A percentile compares a stretch with the other conserved stretches of the same genome.
phyloP scores from a whole-genome alignment of 2,797 vertebrate species.

The Chloroceryle inda region DNA sequence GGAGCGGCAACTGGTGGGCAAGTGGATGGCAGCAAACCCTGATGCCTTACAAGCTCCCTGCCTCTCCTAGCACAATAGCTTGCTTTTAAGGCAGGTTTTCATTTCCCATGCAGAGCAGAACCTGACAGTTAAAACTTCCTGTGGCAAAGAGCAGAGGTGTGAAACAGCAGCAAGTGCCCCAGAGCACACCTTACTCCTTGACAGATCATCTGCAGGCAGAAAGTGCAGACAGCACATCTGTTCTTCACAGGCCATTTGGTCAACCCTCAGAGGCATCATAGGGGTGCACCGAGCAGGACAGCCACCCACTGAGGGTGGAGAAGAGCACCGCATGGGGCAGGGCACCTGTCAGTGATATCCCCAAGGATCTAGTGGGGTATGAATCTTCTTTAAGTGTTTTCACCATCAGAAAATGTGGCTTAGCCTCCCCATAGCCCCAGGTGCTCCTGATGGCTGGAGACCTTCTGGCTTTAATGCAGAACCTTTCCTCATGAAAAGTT shows the following conservation, averaged over 20 bases:
- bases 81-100: neutral
- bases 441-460: neutral
- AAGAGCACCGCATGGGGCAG: neutral
- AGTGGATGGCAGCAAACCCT: neutral
- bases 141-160: neutral
- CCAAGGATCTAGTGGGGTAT: neutral
- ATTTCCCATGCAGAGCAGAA: neutral
- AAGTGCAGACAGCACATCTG: neutral
- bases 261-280: neutral
- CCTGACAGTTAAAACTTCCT: neutral
- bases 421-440: neutral
- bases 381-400: neutral
- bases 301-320: neutral
- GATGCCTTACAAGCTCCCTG: fast-evolving
- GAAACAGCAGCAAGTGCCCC: neutral
- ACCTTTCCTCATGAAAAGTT: neutral
- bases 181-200: neutral
- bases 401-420: neutral
- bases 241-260: neutral
- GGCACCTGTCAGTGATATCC: fast-evolving
- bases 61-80: fast-evolving
- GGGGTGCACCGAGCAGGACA: neutral
- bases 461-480: neutral
- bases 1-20: neutral
- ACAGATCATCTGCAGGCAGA: neutral